Evolutionary conservation across 2,888 invertebrate species (phyloP).

Genomic region (Seira sanloemensis): DNA sequence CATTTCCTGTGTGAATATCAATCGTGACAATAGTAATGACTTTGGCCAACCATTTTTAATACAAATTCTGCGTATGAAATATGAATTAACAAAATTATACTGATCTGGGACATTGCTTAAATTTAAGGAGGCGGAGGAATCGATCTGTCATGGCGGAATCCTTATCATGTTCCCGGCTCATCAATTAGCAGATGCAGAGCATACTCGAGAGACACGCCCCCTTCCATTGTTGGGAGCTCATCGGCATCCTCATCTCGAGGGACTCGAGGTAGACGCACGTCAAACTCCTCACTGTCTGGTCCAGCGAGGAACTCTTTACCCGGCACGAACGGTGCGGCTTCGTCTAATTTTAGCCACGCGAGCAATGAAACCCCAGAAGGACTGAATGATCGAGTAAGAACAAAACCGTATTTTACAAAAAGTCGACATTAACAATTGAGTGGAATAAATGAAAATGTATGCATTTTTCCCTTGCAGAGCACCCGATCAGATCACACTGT

Average conservation of each 20-base stretch:
- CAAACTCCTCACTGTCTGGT: slow-evolving; percentile 46
- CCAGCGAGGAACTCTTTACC: slow-evolving; percentile 38
- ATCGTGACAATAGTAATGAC: slow-evolving; percentile 51
- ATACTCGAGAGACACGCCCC: slow-evolving; percentile 38
- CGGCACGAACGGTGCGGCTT: slow-evolving; percentile 14
- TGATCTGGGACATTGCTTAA: neutral
- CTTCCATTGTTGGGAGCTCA: slow-evolving; percentile 5
- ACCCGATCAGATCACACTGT: slow-evolving; percentile 49
- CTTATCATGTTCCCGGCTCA: slow-evolving; percentile 55
- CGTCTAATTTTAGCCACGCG: slow-evolving; percentile 46
- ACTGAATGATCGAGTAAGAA: slow-evolving; percentile 52
- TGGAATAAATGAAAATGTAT: no score
- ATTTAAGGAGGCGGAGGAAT: slow-evolving; percentile 44
- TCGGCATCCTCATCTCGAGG: slow-evolving; percentile 43
- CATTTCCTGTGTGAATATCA: slow-evolving; percentile 59
- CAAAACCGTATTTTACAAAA: neutral
- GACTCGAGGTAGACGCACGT: slow-evolving; percentile 39
- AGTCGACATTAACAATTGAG: neutral
- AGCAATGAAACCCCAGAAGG: slow-evolving; percentile 51
- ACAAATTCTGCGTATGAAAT: neutral
- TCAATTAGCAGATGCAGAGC: slow-evolving; percentile 48
- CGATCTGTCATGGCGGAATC: slow-evolving; percentile 52
- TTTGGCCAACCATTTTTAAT: no score
- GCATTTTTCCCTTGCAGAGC: slow-evolving; percentile 13
- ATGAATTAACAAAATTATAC: no score